phyloP scores from a whole-genome alignment of 2,888 invertebrate genomes.

The Spisula subtruncata region DNA sequence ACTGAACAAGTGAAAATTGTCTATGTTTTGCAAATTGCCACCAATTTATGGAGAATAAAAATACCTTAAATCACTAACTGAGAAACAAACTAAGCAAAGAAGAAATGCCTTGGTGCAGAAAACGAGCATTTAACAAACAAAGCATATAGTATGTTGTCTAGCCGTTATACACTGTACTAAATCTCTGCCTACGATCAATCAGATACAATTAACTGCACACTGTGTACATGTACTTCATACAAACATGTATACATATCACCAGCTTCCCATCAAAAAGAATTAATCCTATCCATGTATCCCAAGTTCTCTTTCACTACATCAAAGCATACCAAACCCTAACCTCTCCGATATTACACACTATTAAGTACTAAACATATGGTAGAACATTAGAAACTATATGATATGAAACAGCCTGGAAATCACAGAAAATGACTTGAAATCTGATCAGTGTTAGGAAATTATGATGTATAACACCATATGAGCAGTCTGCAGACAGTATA shows the following conservation, averaged over 20 bases:
- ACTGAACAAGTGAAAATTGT: constrained; percentile 11
- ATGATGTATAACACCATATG: neutral
- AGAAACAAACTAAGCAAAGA: neutral
- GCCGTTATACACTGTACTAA: neutral
- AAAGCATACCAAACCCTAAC: neutral
- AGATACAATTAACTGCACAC: neutral
- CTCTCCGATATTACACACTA: no score
- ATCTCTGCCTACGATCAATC: neutral
- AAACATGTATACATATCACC: neutral
- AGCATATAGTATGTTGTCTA: neutral
- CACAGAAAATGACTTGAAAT: neutral
- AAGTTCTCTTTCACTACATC: neutral
- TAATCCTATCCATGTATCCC: no score
- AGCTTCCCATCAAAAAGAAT: no score
- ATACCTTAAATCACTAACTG: neutral
- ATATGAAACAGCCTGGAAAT: neutral
- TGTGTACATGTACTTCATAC: neutral
- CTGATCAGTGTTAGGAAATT: neutral
- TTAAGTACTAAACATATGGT: neutral
- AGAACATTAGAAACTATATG: no score
- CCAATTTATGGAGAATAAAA: neutral
- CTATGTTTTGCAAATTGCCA: neutral
- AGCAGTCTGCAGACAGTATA: neutral
- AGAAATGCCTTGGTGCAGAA: neutral
- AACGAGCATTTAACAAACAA: neutral